A percentile compares a stretch with the other conserved stretches of the same genome.
Conservation (phyloP, 2,888 invertebrate species). For the Agonopterix subpropinquella region DNA sequence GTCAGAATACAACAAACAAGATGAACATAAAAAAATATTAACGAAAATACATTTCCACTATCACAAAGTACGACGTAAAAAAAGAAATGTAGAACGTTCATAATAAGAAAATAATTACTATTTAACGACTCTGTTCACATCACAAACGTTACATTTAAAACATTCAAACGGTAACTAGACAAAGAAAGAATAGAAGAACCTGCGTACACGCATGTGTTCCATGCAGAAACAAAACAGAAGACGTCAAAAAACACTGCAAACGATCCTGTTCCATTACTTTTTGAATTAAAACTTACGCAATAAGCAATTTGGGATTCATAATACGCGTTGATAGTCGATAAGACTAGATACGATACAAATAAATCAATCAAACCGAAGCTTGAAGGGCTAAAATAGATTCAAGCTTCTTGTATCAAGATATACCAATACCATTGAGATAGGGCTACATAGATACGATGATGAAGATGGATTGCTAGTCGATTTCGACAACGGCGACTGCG, state of each 20-base stretch:
- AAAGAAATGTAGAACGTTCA: background rate
- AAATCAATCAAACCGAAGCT: slow-evolving; percentile 18
- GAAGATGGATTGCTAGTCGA: too few relatives aligned
- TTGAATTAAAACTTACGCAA: slow-evolving; percentile 35
- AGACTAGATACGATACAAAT: slow-evolving; percentile 14
- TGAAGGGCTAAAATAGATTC: slow-evolving; percentile 17
- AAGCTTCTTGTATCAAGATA: too few relatives aligned
- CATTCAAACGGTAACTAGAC: background rate
- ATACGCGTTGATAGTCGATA: slow-evolving; percentile 23
- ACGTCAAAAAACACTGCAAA: slow-evolving; percentile 16
- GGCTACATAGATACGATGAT: too few relatives aligned
- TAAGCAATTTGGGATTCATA: slow-evolving; percentile 17
- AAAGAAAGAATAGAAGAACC: background rate
- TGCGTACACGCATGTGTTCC: background rate
- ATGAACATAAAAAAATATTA: too few relatives aligned
- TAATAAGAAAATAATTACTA: slow-evolving; percentile 5
- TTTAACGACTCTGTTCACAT: slow-evolving; percentile 1
- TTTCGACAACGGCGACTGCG: too few relatives aligned
- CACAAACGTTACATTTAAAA: background rate
- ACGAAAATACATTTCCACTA: too few relatives aligned
- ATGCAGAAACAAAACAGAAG: slow-evolving; percentile 41
- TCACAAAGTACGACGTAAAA: background rate
- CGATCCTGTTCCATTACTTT: slow-evolving; percentile 28
- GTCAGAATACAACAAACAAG: too few relatives aligned
- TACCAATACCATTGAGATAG: too few relatives aligned